Conservation (phyloP, 1,140 invertebrate species). For the Pogonomyrmex barbatus region DNA sequence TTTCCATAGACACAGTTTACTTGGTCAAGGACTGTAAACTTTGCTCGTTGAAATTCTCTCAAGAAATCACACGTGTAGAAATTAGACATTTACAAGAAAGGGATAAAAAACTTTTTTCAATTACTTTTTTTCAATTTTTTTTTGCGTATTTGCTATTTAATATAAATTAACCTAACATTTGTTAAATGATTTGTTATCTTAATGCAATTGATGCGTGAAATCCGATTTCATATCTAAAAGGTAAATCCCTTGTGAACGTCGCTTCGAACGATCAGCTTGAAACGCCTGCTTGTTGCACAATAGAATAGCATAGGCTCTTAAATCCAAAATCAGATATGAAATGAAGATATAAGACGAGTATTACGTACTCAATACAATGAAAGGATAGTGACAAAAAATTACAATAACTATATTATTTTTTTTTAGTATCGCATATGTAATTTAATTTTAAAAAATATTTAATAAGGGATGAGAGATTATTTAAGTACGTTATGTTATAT, state of each 20-base stretch:
- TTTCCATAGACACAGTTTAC: not conserved
- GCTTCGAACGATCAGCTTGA: slow-evolving; percentile 46
- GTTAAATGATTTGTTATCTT: not conserved
- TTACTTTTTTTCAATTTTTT: not conserved
- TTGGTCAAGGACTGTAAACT: slow-evolving; percentile 40
- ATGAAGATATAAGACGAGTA: not conserved
- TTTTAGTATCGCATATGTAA: not conserved
- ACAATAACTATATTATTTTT: not conserved
- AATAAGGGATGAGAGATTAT: slow-evolving; percentile 9
- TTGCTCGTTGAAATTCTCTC: not conserved
- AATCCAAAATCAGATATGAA: slow-evolving; percentile 1
- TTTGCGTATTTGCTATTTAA: not conserved
- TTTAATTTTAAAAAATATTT: slow-evolving; percentile 31
- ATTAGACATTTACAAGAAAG: not conserved
- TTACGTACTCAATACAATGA: not conserved
- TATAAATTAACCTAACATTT: not conserved
- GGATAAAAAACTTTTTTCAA: not conserved
- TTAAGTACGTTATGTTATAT: slow-evolving; percentile 56
- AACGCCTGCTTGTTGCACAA: slow-evolving; percentile 34
- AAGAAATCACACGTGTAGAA: not conserved
- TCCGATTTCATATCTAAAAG: not conserved
- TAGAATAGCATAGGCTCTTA: not conserved
- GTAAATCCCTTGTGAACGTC: not conserved
- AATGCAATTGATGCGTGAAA: not conserved
- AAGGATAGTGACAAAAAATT: not conserved